Evolutionary conservation across 2,888 invertebrate species (phyloP), one percentile per base, ranked within the genome.

Genomic region (Temnothorax ravouxi): DNA sequence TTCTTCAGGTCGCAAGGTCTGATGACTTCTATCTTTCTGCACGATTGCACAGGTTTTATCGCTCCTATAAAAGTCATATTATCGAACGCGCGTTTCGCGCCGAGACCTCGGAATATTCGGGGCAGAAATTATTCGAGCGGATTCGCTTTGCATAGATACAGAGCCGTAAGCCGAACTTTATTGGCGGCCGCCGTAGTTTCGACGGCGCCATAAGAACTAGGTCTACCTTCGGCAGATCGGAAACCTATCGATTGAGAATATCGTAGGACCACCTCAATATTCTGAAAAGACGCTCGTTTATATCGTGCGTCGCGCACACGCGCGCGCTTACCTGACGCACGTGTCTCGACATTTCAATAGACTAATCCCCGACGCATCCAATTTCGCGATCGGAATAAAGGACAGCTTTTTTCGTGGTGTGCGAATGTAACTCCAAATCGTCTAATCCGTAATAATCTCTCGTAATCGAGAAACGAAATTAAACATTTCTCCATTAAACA

Each of bases 111-210:
- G 54, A 34, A 80, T 71, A n/a, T 80, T 71, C 71, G 59, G 59
- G 47, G 29, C 38, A 59, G 71, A 72, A 80, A 80, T 71, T 80
- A 71, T 80, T 80, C 79, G 71, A 80, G 71, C 71, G 71, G 47
- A 79, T 71, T 79, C 62, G 71, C 47, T 71, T 71, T 80, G 71
- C 79, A 80, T 61, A 80, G 71, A 80, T 71, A 80, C 71, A n/a
- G 18, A 18, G 34, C 47, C 69, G 52, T 81, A 47, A 54, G 62
- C 80, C 75, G 76, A 74, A 85, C 71, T 83, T 74, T 82, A 86
- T 71, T 85, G 82, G 83, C 80, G 77, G 69, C 50, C 3, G 29
- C 34, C 38, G 47, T 61, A 80, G 59, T 80, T 80, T 80, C 38
- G 64, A 29, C 21, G 44, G 34, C 56, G 56, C 18, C 34, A 34